Base-by-base conservation (phyloP, 2,113 vertebrate genomes). In the Prinia subflava region DNA sequence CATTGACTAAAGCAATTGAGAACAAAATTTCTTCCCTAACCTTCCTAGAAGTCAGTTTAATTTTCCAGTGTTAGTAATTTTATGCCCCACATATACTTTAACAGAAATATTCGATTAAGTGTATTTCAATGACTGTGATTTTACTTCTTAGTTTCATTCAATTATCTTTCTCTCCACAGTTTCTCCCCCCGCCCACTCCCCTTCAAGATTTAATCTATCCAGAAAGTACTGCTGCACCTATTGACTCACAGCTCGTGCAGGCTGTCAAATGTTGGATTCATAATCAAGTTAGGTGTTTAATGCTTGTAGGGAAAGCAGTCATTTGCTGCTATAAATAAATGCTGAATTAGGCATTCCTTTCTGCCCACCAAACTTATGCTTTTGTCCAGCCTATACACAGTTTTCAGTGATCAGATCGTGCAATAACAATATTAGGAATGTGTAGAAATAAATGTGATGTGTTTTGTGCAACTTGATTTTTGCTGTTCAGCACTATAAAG, bases 1-100 rank as follows among this genome's bases (percentile, higher is more conserved):
- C 88, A 93, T 83, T 80, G 71, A 78, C 63, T 93, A 37, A 76
- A 50, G 56, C 12, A 94, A 77, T 21, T 86, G 60, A 85, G 71
- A 77, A 55, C 46, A 79, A 94, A 90, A 77, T 81, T 91, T 90
- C 59, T 55, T 69, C 49, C 18, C 28, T 88, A 86, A 83, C 50
- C 60, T 90, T 81, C 60, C 25, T 83, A 41, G 76, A 74, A 90
- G 75, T 74, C 56, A 68, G 63, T 86, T 95, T 90, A 62, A 93
- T 94, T 92, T 96, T 90, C 71, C 47, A 81, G 14, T 81, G 56
- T 86, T 74, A 90, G 55, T 24, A 65, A n/a, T 93, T 90, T 83
- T 90, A 83, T 88, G 76, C 64, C 68, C 44, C 35, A 86, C 46
- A 37, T 86, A 70, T 70, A 35, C 62, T 75, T 92, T 37, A 93